Base-by-base conservation (phyloP, 2,888 invertebrate genomes). In the Ctenicera cuprea region DNA sequence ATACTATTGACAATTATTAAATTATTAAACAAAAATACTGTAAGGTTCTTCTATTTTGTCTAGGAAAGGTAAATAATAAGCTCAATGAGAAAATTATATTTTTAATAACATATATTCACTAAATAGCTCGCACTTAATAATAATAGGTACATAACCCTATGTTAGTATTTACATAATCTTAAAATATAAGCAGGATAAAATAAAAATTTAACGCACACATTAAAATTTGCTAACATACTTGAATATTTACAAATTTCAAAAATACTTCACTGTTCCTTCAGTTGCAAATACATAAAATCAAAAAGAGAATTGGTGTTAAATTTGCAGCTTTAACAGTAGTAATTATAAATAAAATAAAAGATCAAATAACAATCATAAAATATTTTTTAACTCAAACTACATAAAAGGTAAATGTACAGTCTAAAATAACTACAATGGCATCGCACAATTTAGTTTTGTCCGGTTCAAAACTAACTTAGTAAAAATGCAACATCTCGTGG, bases 81-180 rank as follows among this genome's bases (percentile, higher is more conserved):
- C 54, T 3, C 30, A 16, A 30, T 54, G 14, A 54, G 18, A 26
- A 54, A 30, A 54, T 54, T 26, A 62, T 45, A 20, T 76, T 61
- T 76, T 78, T 75, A 68, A 76, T 78, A 82, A 82, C 80, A 82
- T 81, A 81, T 80, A 80, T 78, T 80, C 76, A 77, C 78, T 79
- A 77, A 77, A 77, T 79, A 77, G 76, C 71, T 78, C 76, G 78
- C 79, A 81, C 78, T 80, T 79, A 76, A 80, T 77, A 74, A 78
- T 79, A 79, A 79, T 75, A 77, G 78, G 76, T 79, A 77, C 74
- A 80, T 82, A 82, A 80, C 78, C 78, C 84, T 84, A 84, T 81
- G 85, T 86, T 85, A 85, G 85, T 86, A 85, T 86, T 84, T 86
- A 86, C 85, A 86, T 83, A 82, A 78, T 81, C 82, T 81, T 82